phyloP scores from a whole-genome alignment of 2,888 invertebrate genomes.

The Oxyscelio sp. region DNA sequence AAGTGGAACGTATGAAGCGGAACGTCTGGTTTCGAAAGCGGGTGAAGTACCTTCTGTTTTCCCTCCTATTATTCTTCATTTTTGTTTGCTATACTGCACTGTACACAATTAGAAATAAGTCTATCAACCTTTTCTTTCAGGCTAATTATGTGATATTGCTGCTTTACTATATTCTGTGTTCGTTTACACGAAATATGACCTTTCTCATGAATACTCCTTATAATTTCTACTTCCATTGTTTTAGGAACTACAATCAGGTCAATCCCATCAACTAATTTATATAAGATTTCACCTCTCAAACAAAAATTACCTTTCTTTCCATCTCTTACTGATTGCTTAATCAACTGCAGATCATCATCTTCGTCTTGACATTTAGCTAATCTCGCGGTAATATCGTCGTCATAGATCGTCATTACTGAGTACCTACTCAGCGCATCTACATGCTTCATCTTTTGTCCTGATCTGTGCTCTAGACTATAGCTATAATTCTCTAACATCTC shows the following conservation, averaged over 20 bases:
- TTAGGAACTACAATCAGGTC: conserved; percentile 23
- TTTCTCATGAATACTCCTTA: conserved; percentile 35
- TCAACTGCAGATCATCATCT: too few species aligned
- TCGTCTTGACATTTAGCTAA: too few species aligned
- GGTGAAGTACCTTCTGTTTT: conserved; percentile 29
- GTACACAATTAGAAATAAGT: conserved; percentile 37
- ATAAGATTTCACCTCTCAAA: conserved; percentile 5
- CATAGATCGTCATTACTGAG: too few species aligned
- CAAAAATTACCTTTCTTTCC: not conserved
- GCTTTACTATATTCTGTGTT: conserved; percentile 22
- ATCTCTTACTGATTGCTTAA: not conserved
- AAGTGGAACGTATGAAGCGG: conserved; percentile 19
- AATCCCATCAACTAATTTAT: conserved; percentile 23
- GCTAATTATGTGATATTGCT: conserved; percentile 29
- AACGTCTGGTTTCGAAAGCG: conserved; percentile 26
- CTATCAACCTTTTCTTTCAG: conserved; percentile 30
- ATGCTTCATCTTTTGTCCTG: too few species aligned
- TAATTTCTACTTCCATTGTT: conserved; percentile 14
- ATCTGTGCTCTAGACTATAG: too few species aligned
- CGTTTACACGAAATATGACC: conserved; percentile 31
- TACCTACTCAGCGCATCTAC: too few species aligned
- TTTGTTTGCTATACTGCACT: conserved; percentile 30
- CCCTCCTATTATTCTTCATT: conserved; percentile 47
- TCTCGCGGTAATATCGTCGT: too few species aligned
- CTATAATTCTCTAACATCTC: too few species aligned